phyloP scores from a whole-genome alignment of 2,888 invertebrate genomes.

The Neoscelio sp. region DNA sequence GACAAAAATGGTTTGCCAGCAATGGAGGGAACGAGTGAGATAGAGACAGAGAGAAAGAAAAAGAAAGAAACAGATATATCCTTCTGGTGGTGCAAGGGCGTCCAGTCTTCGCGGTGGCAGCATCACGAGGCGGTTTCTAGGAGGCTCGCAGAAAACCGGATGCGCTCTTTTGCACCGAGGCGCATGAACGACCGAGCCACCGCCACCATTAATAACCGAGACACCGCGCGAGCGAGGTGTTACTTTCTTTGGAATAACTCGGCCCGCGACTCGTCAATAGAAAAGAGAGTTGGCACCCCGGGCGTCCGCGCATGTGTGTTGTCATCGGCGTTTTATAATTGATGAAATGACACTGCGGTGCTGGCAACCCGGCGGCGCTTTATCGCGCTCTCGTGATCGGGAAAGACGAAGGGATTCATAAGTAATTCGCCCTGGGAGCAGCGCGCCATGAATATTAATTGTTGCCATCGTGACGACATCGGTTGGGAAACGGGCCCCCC shows the following conservation, averaged over 20 bases:
- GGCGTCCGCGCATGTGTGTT: slow-evolving; percentile 60
- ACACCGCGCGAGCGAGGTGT: slow-evolving; percentile 66
- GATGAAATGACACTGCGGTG: slow-evolving; percentile 73
- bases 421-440: slow-evolving; percentile 67
- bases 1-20: slow-evolving; percentile 37
- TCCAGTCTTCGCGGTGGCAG: slow-evolving; percentile 71
- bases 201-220: slow-evolving; percentile 76
- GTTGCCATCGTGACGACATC: slow-evolving; percentile 64
- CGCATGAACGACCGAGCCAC: slow-evolving; percentile 68
- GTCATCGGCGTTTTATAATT: slow-evolving; percentile 71
- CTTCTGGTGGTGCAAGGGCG: slow-evolving; percentile 72
- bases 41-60: no score
- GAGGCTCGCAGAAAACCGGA: slow-evolving; percentile 74
- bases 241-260: slow-evolving; percentile 73
- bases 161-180: slow-evolving; percentile 72
- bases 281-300: slow-evolving; percentile 55
- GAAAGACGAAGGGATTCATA: slow-evolving; percentile 56
- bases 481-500: slow-evolving; percentile 41
- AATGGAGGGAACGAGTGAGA: no score
- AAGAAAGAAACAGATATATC: no score
- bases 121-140: slow-evolving; percentile 71
- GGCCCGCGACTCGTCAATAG: slow-evolving; percentile 65
- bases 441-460: slow-evolving; percentile 67
- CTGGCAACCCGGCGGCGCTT: slow-evolving; percentile 48
- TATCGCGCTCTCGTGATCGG: slow-evolving; percentile 68